phyloP scores from a whole-genome alignment of 2,113 vertebrate species.

The Microcebus jonahi region DNA sequence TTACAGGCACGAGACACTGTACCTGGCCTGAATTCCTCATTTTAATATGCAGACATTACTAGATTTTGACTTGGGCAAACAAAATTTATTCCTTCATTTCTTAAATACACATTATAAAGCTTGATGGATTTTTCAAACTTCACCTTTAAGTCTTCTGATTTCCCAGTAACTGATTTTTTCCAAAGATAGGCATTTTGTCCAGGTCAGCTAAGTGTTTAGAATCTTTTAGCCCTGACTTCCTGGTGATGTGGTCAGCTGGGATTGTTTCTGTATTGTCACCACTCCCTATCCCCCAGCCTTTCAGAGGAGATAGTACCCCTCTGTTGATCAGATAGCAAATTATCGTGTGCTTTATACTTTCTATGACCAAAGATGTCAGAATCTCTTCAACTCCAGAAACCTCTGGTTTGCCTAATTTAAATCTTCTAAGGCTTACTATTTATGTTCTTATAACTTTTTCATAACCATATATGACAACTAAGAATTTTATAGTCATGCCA shows the following conservation, averaged over 20 bases:
- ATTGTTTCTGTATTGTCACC: not conserved
- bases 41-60: not conserved
- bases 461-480: not conserved
- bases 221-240: not conserved
- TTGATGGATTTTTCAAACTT: not conserved
- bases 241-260: not conserved
- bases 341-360: not conserved
- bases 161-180: not conserved
- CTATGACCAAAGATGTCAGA: not conserved
- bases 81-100: not conserved
- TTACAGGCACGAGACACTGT: too few relatives aligned
- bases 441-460: not conserved
- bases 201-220: not conserved
- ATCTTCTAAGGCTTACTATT: not conserved
- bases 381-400: not conserved
- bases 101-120: not conserved
- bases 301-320: not conserved
- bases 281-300: too few relatives aligned
- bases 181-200: not conserved
- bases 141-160: not conserved
- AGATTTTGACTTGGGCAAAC: not conserved
- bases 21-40: too few relatives aligned
- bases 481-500: conserved; percentile 15
- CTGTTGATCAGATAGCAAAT: not conserved
- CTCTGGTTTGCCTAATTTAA: not conserved